A percentile compares a stretch with the other conserved stretches of the same genome.
phyloP scores from a whole-genome alignment of 2,113 vertebrate species.

The Philantomba maxwellii region DNA sequence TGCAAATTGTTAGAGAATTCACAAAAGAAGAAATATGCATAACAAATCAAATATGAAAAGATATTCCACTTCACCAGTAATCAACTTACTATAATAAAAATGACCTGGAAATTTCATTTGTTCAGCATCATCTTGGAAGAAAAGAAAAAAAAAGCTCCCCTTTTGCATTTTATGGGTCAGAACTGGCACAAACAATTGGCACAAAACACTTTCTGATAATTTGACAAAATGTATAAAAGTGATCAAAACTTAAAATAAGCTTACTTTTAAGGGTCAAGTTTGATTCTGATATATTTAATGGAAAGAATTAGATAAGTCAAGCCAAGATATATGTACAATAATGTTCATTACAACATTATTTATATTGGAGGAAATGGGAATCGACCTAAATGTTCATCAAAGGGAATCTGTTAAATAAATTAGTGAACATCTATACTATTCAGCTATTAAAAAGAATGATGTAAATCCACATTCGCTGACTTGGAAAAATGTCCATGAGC shows the following conservation, averaged over 20 bases:
- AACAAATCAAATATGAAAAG: not conserved
- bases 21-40: not conserved
- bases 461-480: constrained; percentile 54
- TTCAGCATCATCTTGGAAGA: not conserved
- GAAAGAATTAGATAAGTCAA: constrained; percentile 29
- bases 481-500: not conserved
- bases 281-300: not conserved
- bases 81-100: not conserved
- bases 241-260: not conserved
- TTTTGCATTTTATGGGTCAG: not conserved
- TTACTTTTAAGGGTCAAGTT: not conserved
- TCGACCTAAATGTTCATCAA: constrained; percentile 64
- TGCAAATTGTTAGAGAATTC: not conserved
- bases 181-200: not conserved
- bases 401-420: constrained; percentile 65
- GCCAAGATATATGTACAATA: constrained; percentile 27
- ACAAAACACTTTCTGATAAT: not conserved
- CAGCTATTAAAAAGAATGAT: constrained; percentile 64
- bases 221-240: not conserved
- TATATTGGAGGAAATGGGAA: constrained; percentile 70
- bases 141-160: not conserved
- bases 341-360: constrained; percentile 67
- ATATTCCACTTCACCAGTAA: rapidly evolving
- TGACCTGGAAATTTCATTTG: not conserved
- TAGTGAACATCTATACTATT: constrained; percentile 34